Base-by-base conservation (phyloP, 2,888 invertebrate species). In the Euspilapteryx auroguttella region DNA sequence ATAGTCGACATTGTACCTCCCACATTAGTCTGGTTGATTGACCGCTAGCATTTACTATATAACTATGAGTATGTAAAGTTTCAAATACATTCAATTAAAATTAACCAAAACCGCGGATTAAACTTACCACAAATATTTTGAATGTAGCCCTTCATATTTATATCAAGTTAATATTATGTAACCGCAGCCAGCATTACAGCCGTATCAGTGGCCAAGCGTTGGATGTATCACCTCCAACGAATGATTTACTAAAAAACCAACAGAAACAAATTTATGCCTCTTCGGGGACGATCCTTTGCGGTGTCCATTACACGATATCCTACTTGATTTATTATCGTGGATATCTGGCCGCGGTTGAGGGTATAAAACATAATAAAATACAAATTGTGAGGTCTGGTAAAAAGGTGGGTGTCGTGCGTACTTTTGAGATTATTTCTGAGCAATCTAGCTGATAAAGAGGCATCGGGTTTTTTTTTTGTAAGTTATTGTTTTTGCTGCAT, bases 271-370 rank as follows among this genome's bases (percentile, higher is more conserved):
- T 69, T 68, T 68, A 69, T 66, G 59, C 53, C 50, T 61, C 65
- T 49, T 49, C 47, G 42, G 66, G 64, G 68, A 65, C 54, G 40
- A 40, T 49, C 43, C 44, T 42, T 42, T 38, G 37, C 44, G 62
- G 64, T 65, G 62, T 65, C 64, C 64, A 64, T 68, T 69, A 65
- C 66, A 54, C 52, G 64, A 62, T 69, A 65, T 68, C 65, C 64
- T 58, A 37, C 56, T 58, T 69, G 69, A 71, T 73, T 69, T 71
- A 69, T 68, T 64, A 53, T 49, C 44, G 44, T 49, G 47, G 50
- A 50, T 55, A 61, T 57, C 58, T 53, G 51, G 47, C 32, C 35
- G 53, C 50, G 49, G 55, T 57, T 49, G 53, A n/a, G n/a, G 46
- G 43, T 52, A 54, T 55, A 52, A 49, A 47, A 49, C 45, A 54